A percentile compares a stretch with the other conserved stretches of the same genome.
phyloP scores from a whole-genome alignment of 2,797 vertebrate species.

The Sus cebifrons region DNA sequence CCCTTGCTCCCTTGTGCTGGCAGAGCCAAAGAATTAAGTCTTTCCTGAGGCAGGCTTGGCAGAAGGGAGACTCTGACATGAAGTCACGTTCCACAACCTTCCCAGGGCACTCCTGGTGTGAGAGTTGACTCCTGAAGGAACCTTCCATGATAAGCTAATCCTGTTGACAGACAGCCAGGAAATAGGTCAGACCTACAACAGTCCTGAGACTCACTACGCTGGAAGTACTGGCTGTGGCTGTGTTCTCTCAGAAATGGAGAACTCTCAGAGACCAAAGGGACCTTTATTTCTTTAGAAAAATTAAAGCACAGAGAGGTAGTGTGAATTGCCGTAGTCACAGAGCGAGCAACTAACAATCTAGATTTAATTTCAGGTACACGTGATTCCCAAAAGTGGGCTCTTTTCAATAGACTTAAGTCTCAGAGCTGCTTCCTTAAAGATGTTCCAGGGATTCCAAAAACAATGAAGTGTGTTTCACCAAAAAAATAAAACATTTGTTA shows the following conservation, averaged over 20 bases:
- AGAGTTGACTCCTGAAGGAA: conserved; percentile 43
- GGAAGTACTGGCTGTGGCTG: too few species aligned
- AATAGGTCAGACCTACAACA: not conserved
- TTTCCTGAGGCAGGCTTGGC: conserved; percentile 81
- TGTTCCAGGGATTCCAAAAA: not conserved
- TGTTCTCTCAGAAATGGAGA: not conserved
- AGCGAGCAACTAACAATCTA: not conserved
- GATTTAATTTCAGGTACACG: not conserved
- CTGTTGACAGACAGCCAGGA: conserved; percentile 76
- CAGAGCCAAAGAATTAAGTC: conserved; percentile 84
- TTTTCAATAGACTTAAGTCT: not conserved
- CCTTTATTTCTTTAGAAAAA: conserved; percentile 32
- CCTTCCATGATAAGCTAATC: conserved; percentile 57
- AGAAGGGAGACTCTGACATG: conserved; percentile 64
- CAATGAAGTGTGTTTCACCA: not conserved
- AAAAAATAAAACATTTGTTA: not conserved
- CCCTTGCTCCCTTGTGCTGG: conserved; percentile 71
- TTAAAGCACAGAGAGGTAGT: not conserved
- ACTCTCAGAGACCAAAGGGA: not conserved
- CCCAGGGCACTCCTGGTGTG: conserved; percentile 75
- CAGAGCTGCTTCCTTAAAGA: not conserved
- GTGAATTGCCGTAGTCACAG: not conserved
- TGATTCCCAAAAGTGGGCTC: not conserved
- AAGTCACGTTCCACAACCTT: conserved; percentile 81
- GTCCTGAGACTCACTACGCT: conserved; percentile 13